Evolutionary conservation across 2,888 invertebrate genomes (phyloP).

Genomic region (Drosophila kanekoi): DNA sequence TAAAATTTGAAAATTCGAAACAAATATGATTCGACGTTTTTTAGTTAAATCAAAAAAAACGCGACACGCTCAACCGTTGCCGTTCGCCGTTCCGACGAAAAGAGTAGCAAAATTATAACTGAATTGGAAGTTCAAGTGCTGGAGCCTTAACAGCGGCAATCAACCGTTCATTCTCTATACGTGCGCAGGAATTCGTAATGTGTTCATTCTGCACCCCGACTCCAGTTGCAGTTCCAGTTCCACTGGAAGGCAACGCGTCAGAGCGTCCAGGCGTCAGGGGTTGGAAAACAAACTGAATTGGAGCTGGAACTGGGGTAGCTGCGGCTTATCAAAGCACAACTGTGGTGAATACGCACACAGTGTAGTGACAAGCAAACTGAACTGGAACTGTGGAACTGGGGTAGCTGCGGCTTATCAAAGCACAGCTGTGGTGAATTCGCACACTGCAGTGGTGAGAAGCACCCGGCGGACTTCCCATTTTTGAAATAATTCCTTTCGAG

Average conservation of each 20-base stretch:
- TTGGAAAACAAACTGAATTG: constrained; percentile 25
- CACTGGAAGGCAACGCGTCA: constrained; percentile 45
- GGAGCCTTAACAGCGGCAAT: constrained; percentile 75
- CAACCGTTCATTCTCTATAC: constrained; percentile 64
- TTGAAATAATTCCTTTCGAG: constrained; percentile 1
- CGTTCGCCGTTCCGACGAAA: constrained; percentile 76
- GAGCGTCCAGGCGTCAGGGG: constrained; percentile 30
- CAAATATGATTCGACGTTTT: constrained; percentile 26
- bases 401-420: constrained; percentile 23
- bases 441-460: constrained; percentile 41
- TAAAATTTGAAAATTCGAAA: constrained; percentile 5
- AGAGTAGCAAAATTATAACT: constrained; percentile 84
- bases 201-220: constrained; percentile 39
- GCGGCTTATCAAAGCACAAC: constrained; percentile 21
- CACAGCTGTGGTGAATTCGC: constrained; percentile 34
- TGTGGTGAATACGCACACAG: constrained; percentile 31
- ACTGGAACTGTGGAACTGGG: constrained; percentile 2
- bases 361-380: constrained; percentile 43
- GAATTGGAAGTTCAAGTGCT: constrained; percentile 82
- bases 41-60: constrained; percentile 44
- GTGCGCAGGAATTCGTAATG: constrained; percentile 68
- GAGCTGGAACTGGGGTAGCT: constrained; percentile 7
- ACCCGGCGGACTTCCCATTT: not conserved
- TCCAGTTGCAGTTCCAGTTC: constrained; percentile 17
- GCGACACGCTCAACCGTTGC: constrained; percentile 64